A percentile compares a stretch with the other conserved stretches of the same genome.
Conservation (phyloP, 2,888 invertebrate species). For the Eucriotettix oculatus region DNA sequence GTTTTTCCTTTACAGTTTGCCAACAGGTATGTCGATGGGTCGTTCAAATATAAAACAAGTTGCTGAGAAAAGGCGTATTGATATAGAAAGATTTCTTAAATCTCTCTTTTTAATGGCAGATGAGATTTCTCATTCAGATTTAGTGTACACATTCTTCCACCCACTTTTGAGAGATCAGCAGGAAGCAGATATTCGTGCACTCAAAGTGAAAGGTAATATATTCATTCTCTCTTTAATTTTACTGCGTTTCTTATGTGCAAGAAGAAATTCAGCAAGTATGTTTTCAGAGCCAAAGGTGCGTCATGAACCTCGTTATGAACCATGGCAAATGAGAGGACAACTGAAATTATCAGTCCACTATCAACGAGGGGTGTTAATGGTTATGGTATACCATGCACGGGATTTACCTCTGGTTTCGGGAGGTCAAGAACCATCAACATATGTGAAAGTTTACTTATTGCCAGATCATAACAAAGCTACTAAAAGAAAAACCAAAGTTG, state of each 20-base stretch:
- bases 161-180: conserved; percentile 88
- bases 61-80: conserved; percentile 78
- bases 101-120: conserved; percentile 75
- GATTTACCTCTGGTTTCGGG: conserved; percentile 65
- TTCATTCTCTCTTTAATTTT: neutral
- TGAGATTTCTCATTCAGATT: conserved; percentile 88
- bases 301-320: conserved; percentile 16
- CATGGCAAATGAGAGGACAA: conserved; percentile 40
- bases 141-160: conserved; percentile 98
- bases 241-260: neutral
- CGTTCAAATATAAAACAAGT: conserved; percentile 90
- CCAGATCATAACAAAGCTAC: conserved; percentile 86
- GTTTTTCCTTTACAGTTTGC: conserved; percentile 32
- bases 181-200: conserved; percentile 62
- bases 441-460: conserved; percentile 81
- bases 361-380: conserved; percentile 51
- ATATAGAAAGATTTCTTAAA: conserved; percentile 75
- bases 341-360: conserved; percentile 65
- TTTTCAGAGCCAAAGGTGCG: conserved; percentile 25
- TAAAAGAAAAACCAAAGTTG: conserved; percentile 89
- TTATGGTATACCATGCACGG: conserved; percentile 83
- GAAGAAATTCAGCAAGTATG: neutral
- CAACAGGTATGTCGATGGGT: conserved; percentile 65
- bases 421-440: conserved; percentile 72
- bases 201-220: conserved; percentile 53